Base-by-base conservation (phyloP, 2,888 invertebrate genomes). In the Sinelater perroti region DNA sequence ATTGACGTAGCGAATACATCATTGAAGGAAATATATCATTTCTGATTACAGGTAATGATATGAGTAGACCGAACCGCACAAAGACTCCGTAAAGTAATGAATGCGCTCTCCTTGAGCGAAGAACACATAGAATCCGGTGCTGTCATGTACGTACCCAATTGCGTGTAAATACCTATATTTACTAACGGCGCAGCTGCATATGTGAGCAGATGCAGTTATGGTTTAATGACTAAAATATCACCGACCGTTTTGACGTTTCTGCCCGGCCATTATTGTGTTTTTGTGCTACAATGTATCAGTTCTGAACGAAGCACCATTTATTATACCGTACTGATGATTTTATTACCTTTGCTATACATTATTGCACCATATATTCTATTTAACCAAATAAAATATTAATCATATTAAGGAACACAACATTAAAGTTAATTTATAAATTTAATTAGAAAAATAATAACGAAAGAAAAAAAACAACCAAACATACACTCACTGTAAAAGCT, bases 191-290 rank as follows among this genome's bases (percentile, higher is more conserved):
- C 40, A 40, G 40, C 40, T 40, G 40, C 40, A 40, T 40, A 40
- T 20, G 16, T 10, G 40, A 40, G 40, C 40, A 40, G 40, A 40
- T 40, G 40, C 24, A 14, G 40, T 40, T 40, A 40, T 40, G 24
- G 40, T 40, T 35, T 40, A 40, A 40, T 40, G 40, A 40, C 40
- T 40, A 40, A 40, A 40, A 40, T 40, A 40, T 40, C 16, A 40
- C 40, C 24, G 24, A 38, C 11, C 35, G 8, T 35, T 28, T 3
- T 14, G 35, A 16, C 14, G 35, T 16, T 3, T 10, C 16, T 3
- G 14, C 2, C 35, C 38, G 10, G 14, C 38, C 14, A 18, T 36
- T 36, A 18, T 36, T 18, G 18, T 10, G 11, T 2, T 18, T 36
- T 36, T 36, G 2, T 2, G 11, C 17, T 10, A 36, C 36, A 36